Percentiles rank a stretch among this genome's conserved stretches.
These are phyloP conservation scores for Apis cerana DNA, from an alignment of 1,140 invertebrate genomes.

Conservation along the genomic window DNA sequence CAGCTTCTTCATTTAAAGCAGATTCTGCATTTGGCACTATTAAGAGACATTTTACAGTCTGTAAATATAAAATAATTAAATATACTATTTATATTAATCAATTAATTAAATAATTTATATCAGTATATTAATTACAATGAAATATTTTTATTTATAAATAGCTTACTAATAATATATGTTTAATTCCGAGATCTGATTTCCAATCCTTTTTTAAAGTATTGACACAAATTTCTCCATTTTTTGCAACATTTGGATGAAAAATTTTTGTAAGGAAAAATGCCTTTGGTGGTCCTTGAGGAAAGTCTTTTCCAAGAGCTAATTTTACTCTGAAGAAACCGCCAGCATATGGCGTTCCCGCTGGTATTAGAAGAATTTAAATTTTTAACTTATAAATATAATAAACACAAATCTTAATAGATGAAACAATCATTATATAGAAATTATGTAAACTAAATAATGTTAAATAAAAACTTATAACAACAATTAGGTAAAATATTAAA, in stretches of 20 bases:
- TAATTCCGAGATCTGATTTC: constrained; percentile 97
- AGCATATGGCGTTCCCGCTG: constrained; percentile 92
- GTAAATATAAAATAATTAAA: constrained; percentile 38
- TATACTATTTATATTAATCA: not conserved
- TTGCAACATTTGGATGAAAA: constrained; percentile 98
- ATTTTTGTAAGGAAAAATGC: constrained; percentile 98
- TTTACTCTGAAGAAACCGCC: constrained; percentile 94
- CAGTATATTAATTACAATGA: not conserved
- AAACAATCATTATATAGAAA: not conserved
- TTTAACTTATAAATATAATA: constrained; percentile 3
- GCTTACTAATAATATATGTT: constrained; percentile 95
- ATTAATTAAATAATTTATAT: not conserved
- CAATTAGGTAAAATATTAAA: not conserved
- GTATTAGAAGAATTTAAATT: constrained; percentile 55
- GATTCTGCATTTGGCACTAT: constrained; percentile 98
- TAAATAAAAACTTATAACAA: not conserved
- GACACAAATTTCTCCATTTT: constrained; percentile 97
- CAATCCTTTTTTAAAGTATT: constrained; percentile 98
- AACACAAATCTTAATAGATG: not conserved
- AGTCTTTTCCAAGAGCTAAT: constrained; percentile 94
- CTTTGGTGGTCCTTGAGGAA: constrained; percentile 95
- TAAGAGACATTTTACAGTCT: constrained; percentile 95
- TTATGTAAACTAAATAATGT: not conserved
- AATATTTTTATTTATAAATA: constrained; percentile 17
- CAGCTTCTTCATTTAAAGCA: constrained; percentile 96